These are phyloP conservation scores for Psilopogon haemacephalus DNA, from an alignment of 2,113 vertebrate species.

Conservation along the genomic window DNA sequence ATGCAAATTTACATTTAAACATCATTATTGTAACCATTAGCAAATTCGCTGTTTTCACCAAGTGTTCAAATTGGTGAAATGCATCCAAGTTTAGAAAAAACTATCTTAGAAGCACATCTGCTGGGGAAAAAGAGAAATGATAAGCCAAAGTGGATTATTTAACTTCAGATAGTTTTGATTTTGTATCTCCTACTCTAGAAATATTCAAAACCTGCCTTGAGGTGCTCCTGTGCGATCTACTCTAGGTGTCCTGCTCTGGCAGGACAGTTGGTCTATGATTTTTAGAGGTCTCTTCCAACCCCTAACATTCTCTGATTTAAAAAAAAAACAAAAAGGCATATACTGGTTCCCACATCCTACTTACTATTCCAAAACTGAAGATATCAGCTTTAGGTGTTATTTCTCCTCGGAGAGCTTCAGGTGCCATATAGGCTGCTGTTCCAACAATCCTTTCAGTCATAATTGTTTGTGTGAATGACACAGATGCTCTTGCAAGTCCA, in stretches of 20 bases:
- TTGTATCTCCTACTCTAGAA: neutral
- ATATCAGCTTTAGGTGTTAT: constrained; percentile 93
- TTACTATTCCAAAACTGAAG: constrained; percentile 96
- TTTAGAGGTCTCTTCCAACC: too few species aligned
- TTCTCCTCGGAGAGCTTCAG: constrained; percentile 92
- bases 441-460: constrained; percentile 93
- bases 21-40: neutral
- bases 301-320: too few species aligned
- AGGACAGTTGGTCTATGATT: too few species aligned
- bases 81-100: neutral
- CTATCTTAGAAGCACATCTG: neutral
- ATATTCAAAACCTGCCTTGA: too few species aligned
- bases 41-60: neutral
- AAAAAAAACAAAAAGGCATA: neutral
- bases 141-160: neutral
- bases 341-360: constrained; percentile 13
- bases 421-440: constrained; percentile 95
- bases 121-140: neutral
- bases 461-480: constrained; percentile 81
- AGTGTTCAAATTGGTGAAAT: neutral
- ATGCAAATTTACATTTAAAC: neutral
- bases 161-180: neutral
- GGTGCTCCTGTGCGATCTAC: too few species aligned
- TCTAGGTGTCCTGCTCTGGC: too few species aligned
- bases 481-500: constrained; percentile 89